Evolutionary conservation across 2,888 invertebrate genomes (phyloP), one percentile per base, ranked within the genome.

Genomic region (Cremastinae sp.): DNA sequence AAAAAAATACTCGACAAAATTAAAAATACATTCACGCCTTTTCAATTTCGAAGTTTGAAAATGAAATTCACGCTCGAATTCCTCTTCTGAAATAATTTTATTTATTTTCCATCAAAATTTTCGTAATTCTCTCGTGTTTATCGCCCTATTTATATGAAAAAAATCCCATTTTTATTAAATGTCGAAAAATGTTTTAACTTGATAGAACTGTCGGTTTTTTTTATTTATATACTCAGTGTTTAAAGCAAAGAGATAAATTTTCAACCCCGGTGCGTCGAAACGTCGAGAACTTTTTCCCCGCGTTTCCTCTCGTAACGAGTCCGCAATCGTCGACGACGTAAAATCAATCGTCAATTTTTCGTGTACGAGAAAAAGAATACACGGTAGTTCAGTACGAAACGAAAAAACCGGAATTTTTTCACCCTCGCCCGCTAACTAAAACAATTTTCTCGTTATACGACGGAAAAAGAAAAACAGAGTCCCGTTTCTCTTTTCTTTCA

Each of bases 361-460:
- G 2, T 5, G 28, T n/a, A 28, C 35, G 43, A 35, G 35, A 39
- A 45, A 20, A 39, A 10, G 9, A 22, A 35, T 16, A 41, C 1
- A 56, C 14, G 41, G 5, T 20, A 37, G 18, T 2, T 18, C 28
- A 37, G 9, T 20, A 14, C 28, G 49, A 14, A 53, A 14, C n/a
- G 51, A 53, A 61, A 53, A 43, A 51, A 61, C 43, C 12, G 14
- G 7, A 3, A 16, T 22, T 64, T 22, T 51, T 41, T 1, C 22
- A 28, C 3, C 18, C 28, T 28, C 28, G 28, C 8, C 7, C 43
- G 45, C 28, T 5, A 28, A 62, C 58, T 39, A 53, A 73, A 70
- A 73, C 49, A 73, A 73, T 69, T 70, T 64, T 70, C 66, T 70
- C 70, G 61, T 70, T 74, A 61, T 62, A 16, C 28, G 22, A 62